Percentiles rank a stretch among this genome's conserved stretches.
phyloP scores from a whole-genome alignment of 2,888 invertebrate species.

The Ditula angustiorana region DNA sequence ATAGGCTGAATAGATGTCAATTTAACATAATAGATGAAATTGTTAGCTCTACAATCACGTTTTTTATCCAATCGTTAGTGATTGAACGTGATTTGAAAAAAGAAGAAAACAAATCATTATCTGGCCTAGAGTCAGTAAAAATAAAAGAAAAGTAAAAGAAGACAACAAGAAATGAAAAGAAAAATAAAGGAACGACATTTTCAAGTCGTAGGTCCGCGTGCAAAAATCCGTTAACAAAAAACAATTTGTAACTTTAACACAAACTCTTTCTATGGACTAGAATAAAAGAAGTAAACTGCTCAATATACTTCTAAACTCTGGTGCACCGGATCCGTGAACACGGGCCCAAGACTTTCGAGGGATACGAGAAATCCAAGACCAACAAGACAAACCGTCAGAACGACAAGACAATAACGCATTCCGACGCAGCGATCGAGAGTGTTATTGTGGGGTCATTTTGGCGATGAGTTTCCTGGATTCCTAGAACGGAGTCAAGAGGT shows the following conservation, averaged over 20 bases:
- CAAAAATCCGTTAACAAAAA: constrained; percentile 31
- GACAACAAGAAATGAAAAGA: background rate
- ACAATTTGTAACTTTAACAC: background rate
- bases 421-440: constrained; percentile 42
- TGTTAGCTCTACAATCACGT: constrained; percentile 20
- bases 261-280: constrained; percentile 18
- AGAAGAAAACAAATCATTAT: background rate
- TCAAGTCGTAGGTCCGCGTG: constrained; percentile 37
- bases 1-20: constrained; percentile 2
- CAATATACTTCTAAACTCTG: constrained; percentile 14
- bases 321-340: constrained; percentile 47
- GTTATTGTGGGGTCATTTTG: constrained; percentile 57
- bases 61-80: constrained; percentile 51
- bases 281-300: constrained; percentile 11
- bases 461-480: constrained; percentile 49
- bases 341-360: constrained; percentile 41
- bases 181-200: constrained; percentile 5
- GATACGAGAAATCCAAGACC: constrained; percentile 43
- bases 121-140: background rate
- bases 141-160: background rate
- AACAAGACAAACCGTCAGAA: constrained; percentile 53
- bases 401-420: constrained; percentile 56
- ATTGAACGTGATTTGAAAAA: constrained; percentile 47
- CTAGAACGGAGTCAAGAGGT: constrained; percentile 19
- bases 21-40: constrained; percentile 18